Evolutionary conservation across 2,888 invertebrate genomes (phyloP).

Genomic region (Drosophila picticornis): DNA sequence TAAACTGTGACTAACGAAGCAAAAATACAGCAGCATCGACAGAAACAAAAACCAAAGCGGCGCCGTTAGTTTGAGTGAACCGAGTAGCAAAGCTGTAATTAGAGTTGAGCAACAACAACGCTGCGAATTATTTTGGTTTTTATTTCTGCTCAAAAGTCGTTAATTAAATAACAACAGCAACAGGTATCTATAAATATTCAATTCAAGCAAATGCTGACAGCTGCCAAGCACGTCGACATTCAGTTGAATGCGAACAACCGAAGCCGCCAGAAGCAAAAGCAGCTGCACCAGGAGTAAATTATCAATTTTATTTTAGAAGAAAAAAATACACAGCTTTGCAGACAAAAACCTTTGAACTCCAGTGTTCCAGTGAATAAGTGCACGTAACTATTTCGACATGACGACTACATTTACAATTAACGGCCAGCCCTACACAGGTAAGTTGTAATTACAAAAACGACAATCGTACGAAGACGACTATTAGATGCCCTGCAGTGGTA

Average conservation of each 20-base stretch:
- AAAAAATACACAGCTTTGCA: slow-evolving; percentile 6
- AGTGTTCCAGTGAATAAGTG: slow-evolving; percentile 5
- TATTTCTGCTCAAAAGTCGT: slow-evolving; percentile 18
- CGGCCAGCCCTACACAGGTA: slow-evolving; percentile 70
- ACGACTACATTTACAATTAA: slow-evolving; percentile 76
- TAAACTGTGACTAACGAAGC: slow-evolving; percentile 1
- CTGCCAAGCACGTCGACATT: slow-evolving; percentile 27
- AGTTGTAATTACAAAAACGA: slow-evolving; percentile 23
- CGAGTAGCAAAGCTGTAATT: slow-evolving; percentile 23
- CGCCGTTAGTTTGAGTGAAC: slow-evolving; percentile 16
- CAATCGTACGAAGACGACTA: neutral
- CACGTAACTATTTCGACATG: slow-evolving; percentile 46
- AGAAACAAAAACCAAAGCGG: slow-evolving; percentile 3
- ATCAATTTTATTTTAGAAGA: slow-evolving; percentile 25
- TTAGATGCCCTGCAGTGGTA: neutral
- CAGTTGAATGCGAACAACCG: slow-evolving; percentile 51
- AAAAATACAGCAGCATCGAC: neutral
- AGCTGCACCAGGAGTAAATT: slow-evolving; percentile 9
- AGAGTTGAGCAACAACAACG: slow-evolving; percentile 36
- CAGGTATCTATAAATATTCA: neutral
- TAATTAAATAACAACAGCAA: slow-evolving; percentile 30
- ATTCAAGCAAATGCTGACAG: slow-evolving; percentile 22
- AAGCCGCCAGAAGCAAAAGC: slow-evolving; percentile 34
- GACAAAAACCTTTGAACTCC: neutral
- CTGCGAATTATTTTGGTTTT: slow-evolving; percentile 1